Evolutionary conservation across 1,140 invertebrate species (phyloP), one percentile per base, ranked within the genome.

Genomic region (Cotesia typhae): DNA sequence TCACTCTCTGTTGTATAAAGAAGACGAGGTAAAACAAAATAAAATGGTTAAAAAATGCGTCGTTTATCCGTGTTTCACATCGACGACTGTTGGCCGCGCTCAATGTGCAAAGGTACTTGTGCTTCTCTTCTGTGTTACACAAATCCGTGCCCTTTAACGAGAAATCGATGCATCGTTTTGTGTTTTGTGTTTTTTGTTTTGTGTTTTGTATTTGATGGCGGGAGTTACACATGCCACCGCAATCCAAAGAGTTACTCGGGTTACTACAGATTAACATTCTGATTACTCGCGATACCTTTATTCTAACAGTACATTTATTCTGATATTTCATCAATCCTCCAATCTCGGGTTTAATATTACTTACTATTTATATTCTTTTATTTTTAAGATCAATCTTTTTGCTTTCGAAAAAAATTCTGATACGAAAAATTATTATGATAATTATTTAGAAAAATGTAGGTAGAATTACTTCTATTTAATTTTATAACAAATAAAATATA

Each of bases 161-260:
- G 67, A 68, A 73, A 69, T 73, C 72, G 72, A 73, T 69, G 51
- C 64, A 74, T 74, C 67, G 28, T 53, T 65, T 71, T 52, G 28
- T 28, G 28, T 28, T 28, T 28, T 28, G 28, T 28, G 28, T 28
- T 28, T 28, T 28, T 14, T 28, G 28, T 28, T 28, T 28, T 28
- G 28, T 28, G 28, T 28, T 28, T 28, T 28, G 28, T 28, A 28
- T 28, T 28, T n/a, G 64, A 6, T 65, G 52, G 47, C 59, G 14
- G 38, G 67, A 28, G 72, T 63, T 69, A 38, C 64, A 36, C 47
- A 73, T 61, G 61, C n/a, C 9, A 14, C 17, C 4, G 14, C 12
- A 57, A 14, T 28, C 9, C 59, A 36, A 10, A 63, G 35, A 7
- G 12, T 28, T 17, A 53, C 14, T 51, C 14, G n/a, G 47, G 35